phyloP scores from a whole-genome alignment of 2,888 invertebrate species.

The Athalia rosae region DNA sequence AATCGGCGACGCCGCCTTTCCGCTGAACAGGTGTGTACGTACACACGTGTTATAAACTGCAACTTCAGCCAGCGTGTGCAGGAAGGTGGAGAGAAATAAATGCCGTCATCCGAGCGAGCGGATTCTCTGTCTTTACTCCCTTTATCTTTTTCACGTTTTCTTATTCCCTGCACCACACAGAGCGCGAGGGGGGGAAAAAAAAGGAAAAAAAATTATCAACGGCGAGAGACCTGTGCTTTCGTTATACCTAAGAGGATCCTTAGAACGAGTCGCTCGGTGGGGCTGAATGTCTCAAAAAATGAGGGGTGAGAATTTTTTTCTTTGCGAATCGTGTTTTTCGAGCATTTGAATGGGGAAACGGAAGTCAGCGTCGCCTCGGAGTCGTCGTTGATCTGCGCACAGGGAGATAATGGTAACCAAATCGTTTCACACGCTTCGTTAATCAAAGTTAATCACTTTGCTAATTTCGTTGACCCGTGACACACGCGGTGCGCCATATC shows the following conservation, averaged over 20 bases:
- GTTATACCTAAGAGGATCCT: neutral
- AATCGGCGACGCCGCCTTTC: constrained; percentile 13
- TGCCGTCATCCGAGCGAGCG: too few species aligned
- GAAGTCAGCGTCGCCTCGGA: neutral
- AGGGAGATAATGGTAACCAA: neutral
- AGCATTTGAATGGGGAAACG: neutral
- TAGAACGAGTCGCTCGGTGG: neutral
- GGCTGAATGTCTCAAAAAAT: neutral
- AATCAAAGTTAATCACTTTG: constrained; percentile 11
- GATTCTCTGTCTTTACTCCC: too few species aligned
- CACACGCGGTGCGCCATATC: neutral
- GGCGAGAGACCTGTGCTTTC: constrained; percentile 19
- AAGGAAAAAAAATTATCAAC: constrained; percentile 1
- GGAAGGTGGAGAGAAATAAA: constrained; percentile 21
- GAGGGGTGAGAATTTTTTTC: too few species aligned
- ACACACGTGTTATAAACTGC: too few species aligned
- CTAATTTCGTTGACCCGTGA: neutral
- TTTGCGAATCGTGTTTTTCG: neutral
- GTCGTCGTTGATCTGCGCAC: neutral
- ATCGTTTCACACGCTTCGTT: constrained; percentile 18
- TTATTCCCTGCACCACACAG: neutral
- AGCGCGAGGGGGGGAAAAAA: neutral
- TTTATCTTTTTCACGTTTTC: too few species aligned
- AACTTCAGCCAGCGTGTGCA: neutral
- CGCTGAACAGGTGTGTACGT: too few species aligned